Percentiles rank a stretch among this genome's conserved stretches.
phyloP scores from a whole-genome alignment of 2,888 invertebrate genomes.

The Phaedon cochleariae region DNA sequence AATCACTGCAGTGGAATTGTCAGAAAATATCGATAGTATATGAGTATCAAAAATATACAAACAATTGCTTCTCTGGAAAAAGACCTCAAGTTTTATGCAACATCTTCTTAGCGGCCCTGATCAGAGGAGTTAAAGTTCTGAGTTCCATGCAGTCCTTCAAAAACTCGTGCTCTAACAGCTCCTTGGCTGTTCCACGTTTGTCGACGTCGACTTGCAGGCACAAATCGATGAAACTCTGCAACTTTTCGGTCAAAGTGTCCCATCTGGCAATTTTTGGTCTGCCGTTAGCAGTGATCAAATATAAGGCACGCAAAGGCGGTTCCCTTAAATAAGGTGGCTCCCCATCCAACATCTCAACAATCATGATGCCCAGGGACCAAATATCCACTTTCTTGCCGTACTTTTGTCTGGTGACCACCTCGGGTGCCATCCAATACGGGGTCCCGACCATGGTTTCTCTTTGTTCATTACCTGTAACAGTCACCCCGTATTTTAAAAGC shows the following conservation, averaged over 20 bases:
- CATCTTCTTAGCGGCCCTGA: constrained; percentile 89
- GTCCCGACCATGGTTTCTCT: constrained; percentile 96
- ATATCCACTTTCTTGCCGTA: constrained; percentile 89
- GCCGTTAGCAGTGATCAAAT: constrained; percentile 94
- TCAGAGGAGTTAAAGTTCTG: constrained; percentile 84
- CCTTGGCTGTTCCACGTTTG: constrained; percentile 76
- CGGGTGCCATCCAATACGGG: constrained; percentile 98
- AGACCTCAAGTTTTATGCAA: constrained; percentile 68
- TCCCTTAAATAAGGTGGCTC: constrained; percentile 97
- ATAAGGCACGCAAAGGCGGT: constrained; percentile 89
- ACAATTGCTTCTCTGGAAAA: neutral
- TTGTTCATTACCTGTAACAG: constrained; percentile 93
- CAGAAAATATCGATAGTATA: no score
- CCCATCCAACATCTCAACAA: constrained; percentile 96
- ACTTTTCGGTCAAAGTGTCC: constrained; percentile 78
- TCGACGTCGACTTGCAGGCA: constrained; percentile 91
- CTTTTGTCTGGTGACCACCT: constrained; percentile 90
- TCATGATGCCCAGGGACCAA: constrained; percentile 98
- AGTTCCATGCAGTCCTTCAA: constrained; percentile 82
- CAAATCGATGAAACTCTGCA: constrained; percentile 85
- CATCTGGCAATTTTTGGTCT: constrained; percentile 89
- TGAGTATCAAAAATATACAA: no score
- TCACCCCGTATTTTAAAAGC: no score
- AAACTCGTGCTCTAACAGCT: constrained; percentile 83
- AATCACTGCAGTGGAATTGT: no score